These are phyloP conservation scores for Bombus sylvicola DNA, from an alignment of 1,140 invertebrate genomes.

Conservation along the genomic window DNA sequence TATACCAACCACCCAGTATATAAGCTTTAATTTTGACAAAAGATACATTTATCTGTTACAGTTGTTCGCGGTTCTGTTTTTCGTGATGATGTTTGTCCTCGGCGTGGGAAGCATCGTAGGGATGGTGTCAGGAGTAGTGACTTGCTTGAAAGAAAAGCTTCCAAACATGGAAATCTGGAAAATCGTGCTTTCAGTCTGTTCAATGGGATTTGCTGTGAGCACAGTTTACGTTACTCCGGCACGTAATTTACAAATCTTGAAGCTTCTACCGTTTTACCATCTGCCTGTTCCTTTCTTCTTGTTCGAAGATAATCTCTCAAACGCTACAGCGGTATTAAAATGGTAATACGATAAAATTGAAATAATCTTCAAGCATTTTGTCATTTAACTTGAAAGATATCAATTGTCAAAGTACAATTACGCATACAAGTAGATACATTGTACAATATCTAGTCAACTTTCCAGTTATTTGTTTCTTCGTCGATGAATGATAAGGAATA, in stretches of 20 bases:
- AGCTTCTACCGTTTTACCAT: neutral
- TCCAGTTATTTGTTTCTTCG: neutral
- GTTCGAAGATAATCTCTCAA: neutral
- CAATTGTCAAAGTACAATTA: neutral
- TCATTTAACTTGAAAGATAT: neutral
- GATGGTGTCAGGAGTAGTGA: slow-evolving; percentile 77
- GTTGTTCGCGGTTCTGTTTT: slow-evolving; percentile 87
- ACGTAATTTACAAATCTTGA: neutral
- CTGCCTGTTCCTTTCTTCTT: neutral
- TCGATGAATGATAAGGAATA: too few species aligned
- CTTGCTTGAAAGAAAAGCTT: slow-evolving; percentile 82
- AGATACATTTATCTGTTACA: neutral
- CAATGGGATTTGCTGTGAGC: slow-evolving; percentile 81
- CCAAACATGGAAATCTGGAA: slow-evolving; percentile 78
- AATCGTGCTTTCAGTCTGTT: slow-evolving; percentile 77
- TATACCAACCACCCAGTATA: too few species aligned
- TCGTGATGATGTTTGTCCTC: slow-evolving; percentile 86
- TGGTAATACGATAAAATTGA: too few species aligned
- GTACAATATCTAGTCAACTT: neutral
- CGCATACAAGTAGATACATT: neutral
- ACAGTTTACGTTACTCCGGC: slow-evolving; percentile 83
- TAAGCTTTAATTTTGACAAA: neutral
- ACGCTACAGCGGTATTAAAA: too few species aligned
- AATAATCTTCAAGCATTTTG: too few species aligned
- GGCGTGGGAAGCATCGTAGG: slow-evolving; percentile 83